Percentiles rank a stretch among this genome's conserved stretches.
phyloP scores from a whole-genome alignment of 2,113 vertebrate genomes.

The Scatophagus argus region DNA sequence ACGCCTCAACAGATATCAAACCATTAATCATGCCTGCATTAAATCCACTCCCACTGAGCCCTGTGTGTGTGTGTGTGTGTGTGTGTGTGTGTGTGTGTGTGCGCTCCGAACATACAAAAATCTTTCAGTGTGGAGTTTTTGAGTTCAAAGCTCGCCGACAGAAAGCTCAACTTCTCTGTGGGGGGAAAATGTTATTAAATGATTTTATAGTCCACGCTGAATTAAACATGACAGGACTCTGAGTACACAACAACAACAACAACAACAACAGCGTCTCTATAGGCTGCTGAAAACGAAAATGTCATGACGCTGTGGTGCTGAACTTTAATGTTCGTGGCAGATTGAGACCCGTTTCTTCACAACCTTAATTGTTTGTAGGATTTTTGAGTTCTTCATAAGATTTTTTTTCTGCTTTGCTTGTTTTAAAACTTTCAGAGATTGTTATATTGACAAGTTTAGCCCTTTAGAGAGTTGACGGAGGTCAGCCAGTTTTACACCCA shows the following conservation, averaged over 20 bases:
- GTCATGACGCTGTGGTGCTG: neutral
- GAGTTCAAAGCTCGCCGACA: constrained; percentile 33
- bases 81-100: constrained; percentile 9
- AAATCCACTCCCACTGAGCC: constrained; percentile 44
- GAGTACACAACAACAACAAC: constrained; percentile 15
- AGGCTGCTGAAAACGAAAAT: neutral
- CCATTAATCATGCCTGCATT: constrained; percentile 63
- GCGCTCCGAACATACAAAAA: constrained; percentile 35
- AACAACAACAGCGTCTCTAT: neutral
- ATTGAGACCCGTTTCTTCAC: neutral
- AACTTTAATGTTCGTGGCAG: neutral
- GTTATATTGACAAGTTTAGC: too few species aligned
- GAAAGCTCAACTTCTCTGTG: constrained; percentile 9
- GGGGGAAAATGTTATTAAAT: constrained; percentile 40
- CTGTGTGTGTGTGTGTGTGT: constrained; percentile 27
- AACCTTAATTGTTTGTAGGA: too few species aligned
- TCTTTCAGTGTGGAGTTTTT: constrained; percentile 25
- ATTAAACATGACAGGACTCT: constrained; percentile 54
- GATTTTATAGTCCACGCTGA: constrained; percentile 38
- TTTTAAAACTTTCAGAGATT: too few species aligned
- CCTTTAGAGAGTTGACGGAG: too few species aligned
- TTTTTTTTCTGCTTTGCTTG: neutral
- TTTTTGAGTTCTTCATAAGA: neutral
- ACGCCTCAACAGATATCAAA: constrained; percentile 57
- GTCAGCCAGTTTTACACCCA: neutral